Percentiles rank a stretch among this genome's conserved stretches.
phyloP scores from a whole-genome alignment of 2,113 vertebrate species.

The Todiramphus chloris region DNA sequence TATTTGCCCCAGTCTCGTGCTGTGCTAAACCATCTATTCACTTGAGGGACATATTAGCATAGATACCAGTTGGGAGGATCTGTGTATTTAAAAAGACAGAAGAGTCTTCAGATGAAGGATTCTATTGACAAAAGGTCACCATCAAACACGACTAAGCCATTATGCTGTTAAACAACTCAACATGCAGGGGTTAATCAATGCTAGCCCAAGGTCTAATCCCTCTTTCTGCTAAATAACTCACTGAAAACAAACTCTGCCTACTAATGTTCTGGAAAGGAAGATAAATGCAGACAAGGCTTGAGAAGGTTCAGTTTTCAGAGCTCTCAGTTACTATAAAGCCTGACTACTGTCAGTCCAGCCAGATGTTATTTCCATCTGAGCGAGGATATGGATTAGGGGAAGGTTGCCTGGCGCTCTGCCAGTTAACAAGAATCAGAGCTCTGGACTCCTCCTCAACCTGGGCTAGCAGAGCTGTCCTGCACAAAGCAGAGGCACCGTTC shows the following conservation, averaged over 20 bases:
- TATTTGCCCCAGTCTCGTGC: background rate
- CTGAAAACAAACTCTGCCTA: slow-evolving; percentile 11
- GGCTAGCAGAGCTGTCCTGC: background rate
- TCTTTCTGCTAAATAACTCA: slow-evolving; percentile 36
- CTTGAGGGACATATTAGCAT: background rate
- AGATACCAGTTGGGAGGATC: background rate
- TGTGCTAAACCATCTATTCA: background rate
- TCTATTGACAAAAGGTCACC: slow-evolving; percentile 50
- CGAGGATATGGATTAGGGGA: background rate
- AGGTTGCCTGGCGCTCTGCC: background rate
- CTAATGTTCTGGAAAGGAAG: slow-evolving; percentile 35
- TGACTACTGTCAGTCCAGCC: background rate
- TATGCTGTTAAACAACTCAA: slow-evolving; percentile 63
- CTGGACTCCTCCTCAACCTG: background rate
- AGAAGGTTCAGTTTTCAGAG: slow-evolving; percentile 17
- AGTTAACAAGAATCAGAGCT: background rate
- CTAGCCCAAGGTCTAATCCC: slow-evolving; percentile 40
- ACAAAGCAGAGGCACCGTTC: background rate
- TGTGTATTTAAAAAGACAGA: background rate
- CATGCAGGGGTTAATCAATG: slow-evolving; percentile 66
- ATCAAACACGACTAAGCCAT: slow-evolving; percentile 54
- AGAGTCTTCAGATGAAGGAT: slow-evolving; percentile 10
- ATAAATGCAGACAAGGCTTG: slow-evolving; percentile 12
- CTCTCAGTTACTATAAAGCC: background rate
- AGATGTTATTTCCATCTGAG: slow-evolving; percentile 42